Evolutionary conservation across 2,797 vertebrate species (phyloP).

Genomic region (Eutrigla gurnardus): DNA sequence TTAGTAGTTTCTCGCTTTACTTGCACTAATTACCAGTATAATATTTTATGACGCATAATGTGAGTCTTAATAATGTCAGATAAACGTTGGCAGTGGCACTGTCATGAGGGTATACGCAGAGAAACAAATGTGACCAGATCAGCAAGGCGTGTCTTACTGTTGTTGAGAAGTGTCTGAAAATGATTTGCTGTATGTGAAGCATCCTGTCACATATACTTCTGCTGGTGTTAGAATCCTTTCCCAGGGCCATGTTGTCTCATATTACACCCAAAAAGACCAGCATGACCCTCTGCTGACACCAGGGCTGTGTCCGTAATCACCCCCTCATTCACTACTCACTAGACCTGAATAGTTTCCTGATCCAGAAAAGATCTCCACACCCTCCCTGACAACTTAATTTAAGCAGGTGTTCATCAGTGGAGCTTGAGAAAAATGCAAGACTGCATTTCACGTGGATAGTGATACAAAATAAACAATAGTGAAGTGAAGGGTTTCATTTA

Average conservation of each 20-base stretch:
- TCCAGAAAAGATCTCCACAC: background rate
- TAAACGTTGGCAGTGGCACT: background rate
- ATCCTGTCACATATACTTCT: constrained; percentile 42
- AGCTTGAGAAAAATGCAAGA: too few relatives aligned
- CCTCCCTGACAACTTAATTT: background rate
- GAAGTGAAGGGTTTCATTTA: background rate
- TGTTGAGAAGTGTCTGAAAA: background rate
- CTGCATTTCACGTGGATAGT: background rate
- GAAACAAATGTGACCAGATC: background rate
- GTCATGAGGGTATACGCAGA: too few relatives aligned
- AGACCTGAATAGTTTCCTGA: background rate
- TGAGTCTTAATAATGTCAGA: background rate
- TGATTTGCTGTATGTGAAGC: constrained; percentile 23
- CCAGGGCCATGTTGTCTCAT: background rate
- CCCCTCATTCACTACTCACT: background rate
- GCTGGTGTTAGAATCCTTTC: constrained; percentile 48
- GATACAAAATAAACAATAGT: background rate
- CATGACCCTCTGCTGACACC: background rate
- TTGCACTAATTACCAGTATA: background rate
- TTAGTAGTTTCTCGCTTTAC: background rate
- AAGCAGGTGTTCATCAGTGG: too few relatives aligned
- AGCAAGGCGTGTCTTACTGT: background rate
- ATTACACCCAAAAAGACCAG: constrained; percentile 17
- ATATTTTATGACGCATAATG: background rate
- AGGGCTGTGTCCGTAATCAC: background rate